phyloP scores from a whole-genome alignment of 2,797 vertebrate genomes.

The Sciurus vulgaris region DNA sequence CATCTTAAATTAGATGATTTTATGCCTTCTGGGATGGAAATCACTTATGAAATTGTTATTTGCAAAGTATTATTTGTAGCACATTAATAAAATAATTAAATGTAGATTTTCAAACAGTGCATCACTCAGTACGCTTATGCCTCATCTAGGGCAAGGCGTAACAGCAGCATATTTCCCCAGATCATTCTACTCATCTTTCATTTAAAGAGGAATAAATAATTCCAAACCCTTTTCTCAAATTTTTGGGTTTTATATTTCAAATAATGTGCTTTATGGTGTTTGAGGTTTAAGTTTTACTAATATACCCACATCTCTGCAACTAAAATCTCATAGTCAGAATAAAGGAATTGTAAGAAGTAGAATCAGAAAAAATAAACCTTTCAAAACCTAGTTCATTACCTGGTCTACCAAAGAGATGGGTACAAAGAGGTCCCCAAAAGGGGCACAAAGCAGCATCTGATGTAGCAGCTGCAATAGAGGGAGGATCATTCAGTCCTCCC shows the following conservation, averaged over 20 bases:
- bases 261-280: conserved; percentile 10
- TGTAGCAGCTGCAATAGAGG: neutral
- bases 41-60: conserved; percentile 52
- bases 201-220: neutral
- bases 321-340: neutral
- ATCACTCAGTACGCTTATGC: neutral
- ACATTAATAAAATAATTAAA: conserved; percentile 41
- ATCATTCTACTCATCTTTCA: neutral
- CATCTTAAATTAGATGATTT: conserved; percentile 63
- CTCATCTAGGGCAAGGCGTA: neutral
- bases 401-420: neutral
- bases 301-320: neutral
- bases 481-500: neutral
- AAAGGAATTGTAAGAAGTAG: neutral
- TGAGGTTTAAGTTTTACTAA: neutral
- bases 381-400: neutral
- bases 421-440: neutral
- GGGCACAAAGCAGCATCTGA: neutral
- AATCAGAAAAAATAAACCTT: neutral
- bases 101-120: neutral
- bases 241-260: neutral
- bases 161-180: neutral
- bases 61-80: conserved; percentile 29
- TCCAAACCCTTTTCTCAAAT: conserved; percentile 58
- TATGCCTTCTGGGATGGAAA: conserved; percentile 30